These are phyloP conservation scores for Colletes gigas DNA, from an alignment of 1,140 invertebrate genomes.

Conservation along the genomic window DNA sequence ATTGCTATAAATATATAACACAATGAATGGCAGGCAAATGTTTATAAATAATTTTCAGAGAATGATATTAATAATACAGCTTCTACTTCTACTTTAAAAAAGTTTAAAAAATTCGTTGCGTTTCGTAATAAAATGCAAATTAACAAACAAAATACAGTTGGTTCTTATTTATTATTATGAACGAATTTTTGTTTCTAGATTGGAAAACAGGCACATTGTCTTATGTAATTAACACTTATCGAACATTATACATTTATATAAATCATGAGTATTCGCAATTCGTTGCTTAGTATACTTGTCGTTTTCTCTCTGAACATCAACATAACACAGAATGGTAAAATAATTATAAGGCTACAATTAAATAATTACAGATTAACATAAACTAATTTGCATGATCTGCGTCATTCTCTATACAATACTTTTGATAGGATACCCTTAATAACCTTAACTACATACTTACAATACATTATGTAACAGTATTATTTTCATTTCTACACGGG, in stretches of 20 bases:
- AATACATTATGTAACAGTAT: background rate
- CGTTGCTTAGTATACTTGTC: constrained; percentile 30
- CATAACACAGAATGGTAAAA: too few relatives aligned
- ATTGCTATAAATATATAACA: too few relatives aligned
- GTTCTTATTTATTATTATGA: constrained; percentile 41
- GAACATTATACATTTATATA: constrained; percentile 11
- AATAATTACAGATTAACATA: constrained; percentile 72
- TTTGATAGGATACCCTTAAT: constrained; percentile 48
- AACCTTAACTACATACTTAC: constrained; percentile 52
- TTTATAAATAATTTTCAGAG: background rate
- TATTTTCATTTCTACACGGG: background rate
- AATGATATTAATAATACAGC: too few relatives aligned
- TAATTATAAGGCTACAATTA: constrained; percentile 76
- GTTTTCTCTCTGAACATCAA: too few relatives aligned
- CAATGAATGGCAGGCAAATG: too few relatives aligned
- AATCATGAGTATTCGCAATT: constrained; percentile 56
- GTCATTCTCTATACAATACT: constrained; percentile 46
- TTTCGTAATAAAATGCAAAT: background rate
- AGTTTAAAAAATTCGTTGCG: background rate
- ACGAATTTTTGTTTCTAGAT: background rate
- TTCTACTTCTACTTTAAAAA: background rate
- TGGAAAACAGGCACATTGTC: too few relatives aligned
- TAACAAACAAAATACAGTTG: background rate
- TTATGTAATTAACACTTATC: too few relatives aligned
- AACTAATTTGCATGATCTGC: constrained; percentile 72